These are phyloP conservation scores for Bombus ignitus DNA, from an alignment of 1,140 invertebrate genomes.

Conservation along the genomic window DNA sequence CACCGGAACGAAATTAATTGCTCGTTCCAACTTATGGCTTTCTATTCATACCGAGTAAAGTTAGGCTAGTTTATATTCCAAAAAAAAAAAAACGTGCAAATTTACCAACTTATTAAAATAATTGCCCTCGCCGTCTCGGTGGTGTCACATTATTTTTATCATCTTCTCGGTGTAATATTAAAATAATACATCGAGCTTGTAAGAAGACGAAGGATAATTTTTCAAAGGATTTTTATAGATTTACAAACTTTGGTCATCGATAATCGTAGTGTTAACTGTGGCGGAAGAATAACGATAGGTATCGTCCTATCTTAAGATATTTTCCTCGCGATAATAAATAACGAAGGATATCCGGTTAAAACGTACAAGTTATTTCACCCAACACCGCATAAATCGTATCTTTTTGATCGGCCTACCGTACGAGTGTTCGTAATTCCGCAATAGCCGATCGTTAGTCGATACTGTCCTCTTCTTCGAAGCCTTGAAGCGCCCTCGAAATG, in stretches of 20 bases:
- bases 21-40: neutral
- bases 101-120: neutral
- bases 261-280: neutral
- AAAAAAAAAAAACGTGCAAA: too few species aligned
- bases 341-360: neutral
- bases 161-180: neutral
- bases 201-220: neutral
- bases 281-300: too few species aligned
- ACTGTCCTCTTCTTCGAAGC: slow-evolving; percentile 44
- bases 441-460: slow-evolving; percentile 51
- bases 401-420: neutral
- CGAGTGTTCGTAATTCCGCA: neutral
- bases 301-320: too few species aligned
- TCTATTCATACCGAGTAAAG: neutral
- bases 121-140: neutral
- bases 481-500: slow-evolving; percentile 56
- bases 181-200: neutral
- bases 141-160: too few species aligned
- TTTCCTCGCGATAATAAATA: neutral
- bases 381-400: neutral
- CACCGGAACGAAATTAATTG: neutral
- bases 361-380: neutral
- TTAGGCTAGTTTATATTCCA: neutral
- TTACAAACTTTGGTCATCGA: neutral
- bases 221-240: neutral